Conservation (phyloP, 2,888 invertebrate genomes). For the Phania funesta region DNA sequence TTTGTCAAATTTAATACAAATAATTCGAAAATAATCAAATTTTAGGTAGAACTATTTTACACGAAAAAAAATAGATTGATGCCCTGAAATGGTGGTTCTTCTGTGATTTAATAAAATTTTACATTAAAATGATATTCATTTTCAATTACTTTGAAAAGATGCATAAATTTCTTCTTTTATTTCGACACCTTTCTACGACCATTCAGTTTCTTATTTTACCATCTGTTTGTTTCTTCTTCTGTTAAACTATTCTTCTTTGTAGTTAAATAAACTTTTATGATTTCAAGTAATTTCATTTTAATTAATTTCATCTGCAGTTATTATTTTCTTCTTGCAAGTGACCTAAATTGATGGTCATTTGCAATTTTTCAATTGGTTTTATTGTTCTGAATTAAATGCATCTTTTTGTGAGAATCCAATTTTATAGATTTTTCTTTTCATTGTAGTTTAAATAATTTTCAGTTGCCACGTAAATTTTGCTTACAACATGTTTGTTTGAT, state of each 20-base stretch:
- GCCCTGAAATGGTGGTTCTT: too few species aligned
- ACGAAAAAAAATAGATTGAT: too few species aligned
- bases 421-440: conserved; percentile 17
- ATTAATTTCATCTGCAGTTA: background rate
- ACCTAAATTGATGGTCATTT: conserved; percentile 43
- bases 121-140: too few species aligned
- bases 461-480: conserved; percentile 4
- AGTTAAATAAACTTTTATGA: conserved; percentile 50
- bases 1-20: too few species aligned
- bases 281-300: conserved; percentile 18
- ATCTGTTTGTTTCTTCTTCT: conserved; percentile 6
- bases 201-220: background rate
- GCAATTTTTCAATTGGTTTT: conserved; percentile 38
- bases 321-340: conserved; percentile 10
- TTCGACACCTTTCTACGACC: background rate
- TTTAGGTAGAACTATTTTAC: too few species aligned
- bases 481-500: conserved; percentile 2
- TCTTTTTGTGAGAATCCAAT: conserved; percentile 12
- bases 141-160: too few species aligned
- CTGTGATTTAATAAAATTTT: too few species aligned
- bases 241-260: background rate
- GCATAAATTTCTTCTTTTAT: background rate
- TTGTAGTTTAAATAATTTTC: conserved; percentile 2
- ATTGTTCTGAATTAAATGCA: conserved; percentile 42
- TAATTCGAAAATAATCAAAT: too few species aligned